Evolutionary conservation across 2,113 vertebrate species (phyloP).

Genomic region (Cervus canadensis): DNA sequence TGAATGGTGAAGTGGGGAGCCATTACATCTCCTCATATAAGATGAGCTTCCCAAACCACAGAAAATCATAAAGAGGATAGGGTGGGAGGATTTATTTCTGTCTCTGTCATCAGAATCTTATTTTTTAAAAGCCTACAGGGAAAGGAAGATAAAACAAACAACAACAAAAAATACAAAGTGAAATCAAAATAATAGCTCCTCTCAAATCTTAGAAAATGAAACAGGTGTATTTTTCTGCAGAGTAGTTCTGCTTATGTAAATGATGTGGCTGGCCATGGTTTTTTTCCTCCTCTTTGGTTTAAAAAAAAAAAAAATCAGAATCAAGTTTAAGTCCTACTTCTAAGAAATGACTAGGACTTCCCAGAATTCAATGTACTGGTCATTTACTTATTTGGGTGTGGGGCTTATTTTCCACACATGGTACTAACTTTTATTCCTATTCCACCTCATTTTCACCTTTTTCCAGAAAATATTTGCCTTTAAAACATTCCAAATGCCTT

Average conservation of each 20-base stretch:
- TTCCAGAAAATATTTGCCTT: not conserved
- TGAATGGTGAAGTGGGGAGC: not conserved
- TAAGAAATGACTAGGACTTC: not conserved
- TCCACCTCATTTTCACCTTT: not conserved
- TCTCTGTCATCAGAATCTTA: not conserved
- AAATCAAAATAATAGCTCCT: conserved; percentile 26
- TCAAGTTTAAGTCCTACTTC: not conserved
- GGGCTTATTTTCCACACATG: not conserved
- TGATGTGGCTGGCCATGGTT: not conserved
- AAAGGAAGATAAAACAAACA: not conserved
- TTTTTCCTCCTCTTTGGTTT: not conserved
- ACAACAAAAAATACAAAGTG: not conserved
- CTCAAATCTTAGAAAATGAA: conserved; percentile 7
- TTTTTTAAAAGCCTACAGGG: not conserved
- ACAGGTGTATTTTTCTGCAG: not conserved
- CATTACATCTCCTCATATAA: not conserved
- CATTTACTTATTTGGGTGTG: not conserved
- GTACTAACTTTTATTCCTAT: not conserved
- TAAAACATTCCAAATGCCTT: conserved; percentile 1
- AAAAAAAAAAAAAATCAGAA: not conserved
- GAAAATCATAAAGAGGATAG: not conserved
- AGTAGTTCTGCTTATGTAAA: not conserved
- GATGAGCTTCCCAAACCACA: not conserved
- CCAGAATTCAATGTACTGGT: not conserved
- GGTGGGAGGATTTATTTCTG: not conserved